These are phyloP conservation scores for Acanthaster planci DNA, from an alignment of 35 echinoderm and acorn worm genomes.

Conservation along the genomic window DNA sequence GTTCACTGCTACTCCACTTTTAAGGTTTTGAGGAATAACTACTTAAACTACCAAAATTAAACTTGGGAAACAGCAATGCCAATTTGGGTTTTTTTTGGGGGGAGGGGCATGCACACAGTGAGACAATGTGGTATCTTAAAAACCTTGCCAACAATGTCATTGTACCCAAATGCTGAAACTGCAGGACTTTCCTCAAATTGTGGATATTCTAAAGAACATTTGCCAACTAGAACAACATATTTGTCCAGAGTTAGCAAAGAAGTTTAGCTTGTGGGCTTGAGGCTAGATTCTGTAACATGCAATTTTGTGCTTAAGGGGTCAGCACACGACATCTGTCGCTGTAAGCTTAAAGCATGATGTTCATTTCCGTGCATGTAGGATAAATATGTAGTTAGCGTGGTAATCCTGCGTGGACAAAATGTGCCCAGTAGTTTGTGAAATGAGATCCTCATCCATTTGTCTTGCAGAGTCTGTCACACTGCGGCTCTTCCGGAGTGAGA, in stretches of 20 bases:
- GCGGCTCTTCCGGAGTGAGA: background rate
- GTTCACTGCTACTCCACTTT: background rate
- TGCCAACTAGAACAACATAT: too few species aligned
- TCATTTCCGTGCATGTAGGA: background rate
- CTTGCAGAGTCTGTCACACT: constrained; percentile 13
- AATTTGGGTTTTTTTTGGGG: too few species aligned
- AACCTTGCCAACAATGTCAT: too few species aligned
- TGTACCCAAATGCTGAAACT: too few species aligned
- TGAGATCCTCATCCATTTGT: background rate
- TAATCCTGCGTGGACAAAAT: background rate
- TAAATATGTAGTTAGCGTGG: background rate
- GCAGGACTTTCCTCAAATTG: too few species aligned
- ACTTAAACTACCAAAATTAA: background rate
- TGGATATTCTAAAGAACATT: too few species aligned
- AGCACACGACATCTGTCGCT: background rate
- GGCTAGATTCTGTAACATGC: background rate
- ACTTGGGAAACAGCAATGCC: too few species aligned
- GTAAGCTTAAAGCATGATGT: background rate
- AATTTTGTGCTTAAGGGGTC: background rate
- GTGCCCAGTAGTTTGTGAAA: background rate
- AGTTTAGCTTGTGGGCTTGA: background rate
- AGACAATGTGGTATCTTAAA: too few species aligned
- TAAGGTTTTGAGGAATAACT: background rate
- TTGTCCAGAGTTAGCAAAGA: too few species aligned
- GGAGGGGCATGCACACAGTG: too few species aligned